Conservation (phyloP, 2,113 vertebrate species). For the Mionectes macconnelli region DNA sequence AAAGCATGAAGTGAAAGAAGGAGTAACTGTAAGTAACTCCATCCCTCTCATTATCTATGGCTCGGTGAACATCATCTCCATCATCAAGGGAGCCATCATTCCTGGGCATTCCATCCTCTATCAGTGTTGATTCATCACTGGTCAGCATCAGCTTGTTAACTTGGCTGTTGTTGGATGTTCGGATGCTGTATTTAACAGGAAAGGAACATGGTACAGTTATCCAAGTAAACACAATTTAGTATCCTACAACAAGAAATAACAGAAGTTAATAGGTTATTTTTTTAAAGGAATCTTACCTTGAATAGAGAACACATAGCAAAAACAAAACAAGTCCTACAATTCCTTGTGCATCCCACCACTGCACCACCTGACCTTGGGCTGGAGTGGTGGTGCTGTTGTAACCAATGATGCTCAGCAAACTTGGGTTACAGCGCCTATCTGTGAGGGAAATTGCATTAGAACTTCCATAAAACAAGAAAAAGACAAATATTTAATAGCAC, state of each 20-base stretch:
- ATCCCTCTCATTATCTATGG: slow-evolving; percentile 92
- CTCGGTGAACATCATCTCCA: slow-evolving; percentile 75
- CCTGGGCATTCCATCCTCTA: slow-evolving; percentile 87
- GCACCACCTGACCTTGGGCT: slow-evolving; percentile 82
- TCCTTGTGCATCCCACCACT: slow-evolving; percentile 99
- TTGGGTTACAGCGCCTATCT: slow-evolving; percentile 96
- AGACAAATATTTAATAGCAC: neutral
- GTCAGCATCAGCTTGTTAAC: slow-evolving; percentile 95
- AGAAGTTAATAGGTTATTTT: neutral
- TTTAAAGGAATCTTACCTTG: slow-evolving; percentile 79
- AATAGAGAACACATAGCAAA: slow-evolving; percentile 95
- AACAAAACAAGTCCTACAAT: slow-evolving; percentile 95
- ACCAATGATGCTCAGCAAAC: slow-evolving; percentile 92
- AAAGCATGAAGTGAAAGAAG: slow-evolving; percentile 99
- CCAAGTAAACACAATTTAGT: neutral
- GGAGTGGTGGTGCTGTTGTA: slow-evolving; percentile 85
- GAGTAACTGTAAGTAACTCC: slow-evolving; percentile 98
- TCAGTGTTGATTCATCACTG: slow-evolving; percentile 92
- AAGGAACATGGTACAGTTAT: neutral
- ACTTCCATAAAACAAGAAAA: neutral
- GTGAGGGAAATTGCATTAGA: neutral
- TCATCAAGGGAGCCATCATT: slow-evolving; percentile 83
- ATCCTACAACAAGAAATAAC: neutral
- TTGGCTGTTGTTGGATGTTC: slow-evolving; percentile 92
- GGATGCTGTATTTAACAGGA: slow-evolving; percentile 77